phyloP scores from a whole-genome alignment of 2,797 vertebrate species.

The Hippoglossus hippoglossus region DNA sequence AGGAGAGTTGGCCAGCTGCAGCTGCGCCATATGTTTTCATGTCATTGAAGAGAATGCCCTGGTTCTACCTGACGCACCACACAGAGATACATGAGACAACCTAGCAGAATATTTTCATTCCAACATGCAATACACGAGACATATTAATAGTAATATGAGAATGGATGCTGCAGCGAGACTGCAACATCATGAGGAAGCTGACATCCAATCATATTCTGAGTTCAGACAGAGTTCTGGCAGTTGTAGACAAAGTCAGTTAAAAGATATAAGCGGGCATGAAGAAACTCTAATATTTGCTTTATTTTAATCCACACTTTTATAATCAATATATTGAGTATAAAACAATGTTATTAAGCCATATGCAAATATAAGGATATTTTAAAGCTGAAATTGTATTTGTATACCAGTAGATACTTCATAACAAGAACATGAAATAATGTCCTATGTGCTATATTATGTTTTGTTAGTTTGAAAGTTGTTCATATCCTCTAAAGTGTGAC shows the following conservation, averaged over 20 bases:
- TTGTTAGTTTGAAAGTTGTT: no score
- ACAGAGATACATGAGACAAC: background rate
- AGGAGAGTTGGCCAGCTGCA: conserved; percentile 53
- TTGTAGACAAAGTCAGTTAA: background rate
- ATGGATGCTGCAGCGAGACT: background rate
- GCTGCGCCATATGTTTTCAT: conserved; percentile 57
- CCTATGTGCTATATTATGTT: no score
- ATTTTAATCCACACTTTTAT: no score
- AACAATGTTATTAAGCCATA: no score
- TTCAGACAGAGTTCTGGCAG: background rate
- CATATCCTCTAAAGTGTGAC: no score
- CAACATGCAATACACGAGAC: background rate
- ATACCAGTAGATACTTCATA: no score
- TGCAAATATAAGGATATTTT: no score
- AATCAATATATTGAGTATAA: no score
- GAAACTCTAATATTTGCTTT: no score
- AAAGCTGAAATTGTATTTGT: no score
- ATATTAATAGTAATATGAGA: no score
- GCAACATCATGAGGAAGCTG: background rate
- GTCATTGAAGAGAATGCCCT: conserved; percentile 35
- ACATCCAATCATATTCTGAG: background rate
- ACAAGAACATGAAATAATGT: no score
- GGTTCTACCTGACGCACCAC: conserved; percentile 26
- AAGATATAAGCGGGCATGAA: background rate
- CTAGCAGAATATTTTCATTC: background rate